Evolutionary conservation across 2,888 invertebrate genomes (phyloP).

Genomic region (Coecobrya sp.): DNA sequence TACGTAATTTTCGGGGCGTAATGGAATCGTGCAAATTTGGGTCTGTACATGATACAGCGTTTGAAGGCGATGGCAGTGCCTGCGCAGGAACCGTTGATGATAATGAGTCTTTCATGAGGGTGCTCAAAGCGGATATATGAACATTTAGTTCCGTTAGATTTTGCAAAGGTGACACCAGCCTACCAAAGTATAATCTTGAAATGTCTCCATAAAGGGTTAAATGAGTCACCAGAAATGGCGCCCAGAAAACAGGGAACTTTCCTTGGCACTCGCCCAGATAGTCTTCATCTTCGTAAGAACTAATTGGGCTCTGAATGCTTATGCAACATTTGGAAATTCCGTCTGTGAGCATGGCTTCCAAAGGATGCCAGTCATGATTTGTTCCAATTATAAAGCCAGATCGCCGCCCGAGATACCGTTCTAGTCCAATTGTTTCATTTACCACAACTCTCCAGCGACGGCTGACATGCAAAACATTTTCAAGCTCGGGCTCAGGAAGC

Average conservation of each 20-base stretch:
- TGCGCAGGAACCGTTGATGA: too few species aligned
- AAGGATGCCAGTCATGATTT: conserved; percentile 63
- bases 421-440: conserved; percentile 64
- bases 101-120: conserved; percentile 45
- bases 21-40: conserved; percentile 31
- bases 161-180: conserved; percentile 45
- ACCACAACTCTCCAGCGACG: conserved; percentile 46
- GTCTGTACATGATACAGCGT: not conserved
- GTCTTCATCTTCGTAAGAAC: conserved; percentile 46
- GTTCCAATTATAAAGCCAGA: conserved; percentile 41
- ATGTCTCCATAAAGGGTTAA: conserved; percentile 62
- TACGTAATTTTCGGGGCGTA: conserved; percentile 37
- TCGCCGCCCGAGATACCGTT: conserved; percentile 48
- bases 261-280: not conserved
- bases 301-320: conserved; percentile 10
- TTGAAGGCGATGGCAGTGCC: not conserved
- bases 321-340: conserved; percentile 70
- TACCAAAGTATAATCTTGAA: conserved; percentile 46
- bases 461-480: conserved; percentile 41
- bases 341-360: conserved; percentile 61
- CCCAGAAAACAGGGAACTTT: conserved; percentile 59
- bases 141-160: conserved; percentile 61
- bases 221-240: conserved; percentile 46
- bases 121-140: conserved; percentile 66
- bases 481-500: conserved; percentile 14